Evolutionary conservation across 2,113 vertebrate genomes (phyloP).

Genomic region (Dolichallabes microphthalmus): DNA sequence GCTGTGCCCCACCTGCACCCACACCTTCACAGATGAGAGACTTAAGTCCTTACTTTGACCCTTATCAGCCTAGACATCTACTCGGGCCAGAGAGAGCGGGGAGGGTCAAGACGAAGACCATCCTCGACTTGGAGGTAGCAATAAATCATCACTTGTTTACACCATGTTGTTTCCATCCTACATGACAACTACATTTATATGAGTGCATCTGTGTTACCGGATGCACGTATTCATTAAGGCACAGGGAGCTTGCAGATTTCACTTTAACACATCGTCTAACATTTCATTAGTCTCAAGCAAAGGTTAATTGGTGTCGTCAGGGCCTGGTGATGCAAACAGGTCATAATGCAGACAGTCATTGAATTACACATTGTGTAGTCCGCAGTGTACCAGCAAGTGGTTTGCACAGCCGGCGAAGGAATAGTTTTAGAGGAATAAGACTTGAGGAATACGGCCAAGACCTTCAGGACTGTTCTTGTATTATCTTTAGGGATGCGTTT

Average conservation of each 20-base stretch:
- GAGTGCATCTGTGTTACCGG: slow-evolving; percentile 1
- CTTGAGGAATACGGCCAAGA: slow-evolving; percentile 43
- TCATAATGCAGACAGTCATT: slow-evolving; percentile 58
- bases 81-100: slow-evolving; percentile 37
- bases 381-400: slow-evolving; percentile 62
- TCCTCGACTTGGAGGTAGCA: neutral
- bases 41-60: slow-evolving; percentile 48
- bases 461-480: slow-evolving; percentile 50
- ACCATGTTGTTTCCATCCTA: slow-evolving; percentile 21
- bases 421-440: slow-evolving; percentile 44
- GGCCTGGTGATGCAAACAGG: slow-evolving; percentile 30
- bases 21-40: slow-evolving; percentile 46
- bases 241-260: slow-evolving; percentile 5
- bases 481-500: slow-evolving; percentile 56
- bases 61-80: slow-evolving; percentile 48
- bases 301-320: slow-evolving; percentile 40
- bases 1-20: slow-evolving; percentile 68
- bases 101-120: slow-evolving; percentile 3
- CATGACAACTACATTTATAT: slow-evolving; percentile 31
- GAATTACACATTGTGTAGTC: slow-evolving; percentile 62
- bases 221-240: slow-evolving; percentile 13
- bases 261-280: neutral
- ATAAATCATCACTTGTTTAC: slow-evolving; percentile 5
- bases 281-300: slow-evolving; percentile 3
- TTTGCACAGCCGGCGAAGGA: slow-evolving; percentile 47